A percentile compares a stretch with the other conserved stretches of the same genome.
These are phyloP conservation scores for Lepisosteus oculatus DNA, from an alignment of 2,113 vertebrate genomes.

Conservation along the genomic window DNA sequence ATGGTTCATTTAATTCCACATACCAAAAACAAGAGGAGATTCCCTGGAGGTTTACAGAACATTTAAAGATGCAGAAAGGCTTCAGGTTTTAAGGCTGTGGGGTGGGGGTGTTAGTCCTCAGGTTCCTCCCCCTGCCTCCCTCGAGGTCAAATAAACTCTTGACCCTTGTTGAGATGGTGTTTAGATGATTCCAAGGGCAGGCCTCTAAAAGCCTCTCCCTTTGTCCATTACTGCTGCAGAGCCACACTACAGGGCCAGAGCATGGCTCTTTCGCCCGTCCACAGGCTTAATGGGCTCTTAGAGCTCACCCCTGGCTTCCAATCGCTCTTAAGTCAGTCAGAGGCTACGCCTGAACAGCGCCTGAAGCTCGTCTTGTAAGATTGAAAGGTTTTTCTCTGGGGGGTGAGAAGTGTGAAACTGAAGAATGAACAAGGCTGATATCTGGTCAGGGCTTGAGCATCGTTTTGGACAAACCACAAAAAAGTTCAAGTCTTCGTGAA, in stretches of 20 bases:
- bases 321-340: too few species aligned
- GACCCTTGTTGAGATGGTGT: not conserved
- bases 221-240: not conserved
- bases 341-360: too few species aligned
- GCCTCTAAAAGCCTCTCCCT: not conserved
- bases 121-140: not conserved
- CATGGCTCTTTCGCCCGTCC: not conserved
- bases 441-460: too few species aligned
- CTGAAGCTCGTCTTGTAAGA: too few species aligned
- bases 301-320: not conserved
- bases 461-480: too few species aligned
- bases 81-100: not conserved
- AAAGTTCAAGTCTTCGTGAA: too few species aligned
- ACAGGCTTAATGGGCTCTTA: conserved; percentile 9
- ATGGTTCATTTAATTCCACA: conserved; percentile 3
- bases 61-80: not conserved
- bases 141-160: not conserved
- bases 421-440: too few species aligned
- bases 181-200: not conserved
- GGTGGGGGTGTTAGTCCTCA: not conserved
- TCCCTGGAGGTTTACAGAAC: conserved; percentile 10
- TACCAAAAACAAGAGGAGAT: not conserved
- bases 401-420: too few species aligned
- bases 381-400: too few species aligned
- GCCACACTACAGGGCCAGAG: not conserved